These are phyloP conservation scores for Masnerella sp. DNA, from an alignment of 2,888 invertebrate species.

Conservation along the genomic window DNA sequence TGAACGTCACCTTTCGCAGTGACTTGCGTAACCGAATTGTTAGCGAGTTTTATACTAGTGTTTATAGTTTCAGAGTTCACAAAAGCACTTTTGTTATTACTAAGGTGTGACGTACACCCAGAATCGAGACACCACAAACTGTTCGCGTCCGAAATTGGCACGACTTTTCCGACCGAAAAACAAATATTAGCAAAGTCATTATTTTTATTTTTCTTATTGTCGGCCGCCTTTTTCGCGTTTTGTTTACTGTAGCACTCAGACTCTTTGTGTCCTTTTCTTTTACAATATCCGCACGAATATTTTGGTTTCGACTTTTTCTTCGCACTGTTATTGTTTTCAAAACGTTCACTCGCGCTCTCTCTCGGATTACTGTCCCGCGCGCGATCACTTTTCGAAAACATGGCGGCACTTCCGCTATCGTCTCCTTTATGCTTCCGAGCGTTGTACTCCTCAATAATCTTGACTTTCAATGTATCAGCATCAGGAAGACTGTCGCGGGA, in stretches of 20 bases:
- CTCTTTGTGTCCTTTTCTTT: constrained; percentile 14
- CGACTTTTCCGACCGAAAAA: background rate
- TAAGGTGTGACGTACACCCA: constrained; percentile 49
- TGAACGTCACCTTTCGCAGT: constrained; percentile 17
- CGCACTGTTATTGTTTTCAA: too few relatives aligned
- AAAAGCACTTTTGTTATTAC: constrained; percentile 10
- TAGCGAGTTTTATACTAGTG: constrained; percentile 6
- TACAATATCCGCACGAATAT: constrained; percentile 5
- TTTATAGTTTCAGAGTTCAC: background rate
- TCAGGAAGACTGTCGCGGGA: constrained; percentile 1
- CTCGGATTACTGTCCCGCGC: background rate
- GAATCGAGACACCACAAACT: constrained; percentile 30
- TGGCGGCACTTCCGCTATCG: background rate
- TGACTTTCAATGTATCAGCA: background rate
- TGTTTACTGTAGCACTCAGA: constrained; percentile 3
- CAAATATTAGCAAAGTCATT: background rate
- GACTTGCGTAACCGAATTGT: background rate
- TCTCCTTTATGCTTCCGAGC: background rate
- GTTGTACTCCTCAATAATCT: background rate
- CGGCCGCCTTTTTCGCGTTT: background rate
- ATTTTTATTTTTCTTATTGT: background rate
- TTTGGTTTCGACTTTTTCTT: constrained; percentile 3
- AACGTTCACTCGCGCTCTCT: background rate
- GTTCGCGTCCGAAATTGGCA: background rate
- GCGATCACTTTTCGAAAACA: background rate